Evolutionary conservation across 2,888 invertebrate genomes (phyloP), one percentile per base, ranked within the genome.

Genomic region (Luffia ferchaultella): DNA sequence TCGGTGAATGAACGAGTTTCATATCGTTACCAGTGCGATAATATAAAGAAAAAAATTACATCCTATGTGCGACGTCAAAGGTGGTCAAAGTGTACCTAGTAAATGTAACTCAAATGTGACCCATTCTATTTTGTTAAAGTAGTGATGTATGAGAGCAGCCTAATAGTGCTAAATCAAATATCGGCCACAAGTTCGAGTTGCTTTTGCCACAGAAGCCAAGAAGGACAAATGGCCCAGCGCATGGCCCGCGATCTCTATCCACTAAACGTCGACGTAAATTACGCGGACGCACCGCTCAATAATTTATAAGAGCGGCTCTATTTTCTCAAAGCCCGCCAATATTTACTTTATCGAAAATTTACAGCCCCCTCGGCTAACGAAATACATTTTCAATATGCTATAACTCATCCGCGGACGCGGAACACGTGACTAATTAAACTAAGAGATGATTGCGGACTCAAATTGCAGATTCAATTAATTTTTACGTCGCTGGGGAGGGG

Each of bases 361-460:
- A 58, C 56, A 54, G 51, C 49, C 52, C 45, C 56, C 61, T 18
- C 18, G 18, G 5, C 41, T 9, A 41, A 20, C 49, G 20, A 46
- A 44, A 42, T 16, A 46, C 45, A 20, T 42, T 49, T 63, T 64
- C 70, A 71, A 74, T 74, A 72, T 59, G 65, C 71, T 56, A 72
- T 74, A 73, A 74, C 67, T 76, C 76, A 74, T 70, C 50, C 50
- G 55, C n/a, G 52, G 69, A 65, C 64, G 58, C 54, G 53, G 7
- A 54, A 65, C 69, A 69, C 62, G 69, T 72, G 64, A 70, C 70
- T 73, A 70, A 75, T 73, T 73, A 70, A 72, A 68, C 55, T 46
- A 49, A 48, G 62, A 67, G 62, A 65, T 65, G 67, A 70, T 68
- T 64, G 66, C 64, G 54, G 57, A 63, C 57, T 58, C 58, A 62